Percentiles rank a stretch among this genome's conserved stretches.
Conservation (phyloP, 2,888 invertebrate species). For the Chelonus formosanus region DNA sequence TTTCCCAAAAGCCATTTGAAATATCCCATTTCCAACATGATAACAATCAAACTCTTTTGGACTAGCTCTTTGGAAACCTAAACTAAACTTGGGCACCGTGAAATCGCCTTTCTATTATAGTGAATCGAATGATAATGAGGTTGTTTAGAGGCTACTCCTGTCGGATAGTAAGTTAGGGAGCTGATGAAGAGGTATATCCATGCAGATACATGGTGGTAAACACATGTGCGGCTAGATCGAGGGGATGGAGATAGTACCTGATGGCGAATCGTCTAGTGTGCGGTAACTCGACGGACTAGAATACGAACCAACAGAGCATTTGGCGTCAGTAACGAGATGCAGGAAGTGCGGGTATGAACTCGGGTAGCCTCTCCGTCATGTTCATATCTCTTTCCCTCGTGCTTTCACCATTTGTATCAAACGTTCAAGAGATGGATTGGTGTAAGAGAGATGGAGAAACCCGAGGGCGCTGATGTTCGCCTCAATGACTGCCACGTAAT, state of each 20-base stretch:
- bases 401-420: not conserved
- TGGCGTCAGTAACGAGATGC: slow-evolving; percentile 62
- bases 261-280: slow-evolving; percentile 9
- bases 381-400: slow-evolving; percentile 26
- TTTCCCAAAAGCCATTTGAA: too few species aligned
- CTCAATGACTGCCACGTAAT: slow-evolving; percentile 63
- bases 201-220: too few species aligned
- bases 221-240: not conserved
- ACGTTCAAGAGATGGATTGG: slow-evolving; percentile 7
- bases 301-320: slow-evolving; percentile 59
- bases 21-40: too few species aligned
- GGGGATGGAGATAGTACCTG: slow-evolving; percentile 7
- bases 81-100: slow-evolving; percentile 28
- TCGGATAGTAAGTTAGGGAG: slow-evolving; percentile 14
- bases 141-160: slow-evolving; percentile 46
- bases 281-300: slow-evolving; percentile 49
- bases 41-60: too few species aligned
- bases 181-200: not conserved
- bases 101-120: slow-evolving; percentile 53
- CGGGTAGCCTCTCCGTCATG: slow-evolving; percentile 36
- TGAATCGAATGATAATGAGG: slow-evolving; percentile 62
- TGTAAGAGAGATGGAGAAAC: slow-evolving; percentile 40
- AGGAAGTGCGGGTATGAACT: slow-evolving; percentile 58
- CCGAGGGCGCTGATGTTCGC: slow-evolving; percentile 61
- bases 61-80: slow-evolving; percentile 3